Evolutionary conservation across 1,140 invertebrate genomes (phyloP), one percentile per base, ranked within the genome.

Genomic region (Acromyrmex echinatior): DNA sequence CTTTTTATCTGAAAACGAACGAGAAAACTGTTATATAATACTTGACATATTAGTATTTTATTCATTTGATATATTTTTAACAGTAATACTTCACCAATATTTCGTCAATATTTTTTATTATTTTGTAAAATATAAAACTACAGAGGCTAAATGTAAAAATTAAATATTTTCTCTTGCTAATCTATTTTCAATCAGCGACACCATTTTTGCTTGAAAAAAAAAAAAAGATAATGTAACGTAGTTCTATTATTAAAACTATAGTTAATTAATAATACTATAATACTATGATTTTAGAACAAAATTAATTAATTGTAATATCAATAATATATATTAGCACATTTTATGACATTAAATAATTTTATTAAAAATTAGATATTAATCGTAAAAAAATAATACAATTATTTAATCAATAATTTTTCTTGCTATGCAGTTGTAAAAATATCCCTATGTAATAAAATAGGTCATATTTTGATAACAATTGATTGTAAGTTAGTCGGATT

Each of bases 401-500:
- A 21, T 5, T 12, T 7, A 51, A 78, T 1, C 12, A 45, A 56
- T 58, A 16, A n/a, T 16, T 56, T 45, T 35, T 9, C 39, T 39
- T 53, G 28, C 16, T 70, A 39, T 18, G 25, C 18, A 21, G 3
- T n/a, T 49, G 25, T 45, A 6, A 16, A 21, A 25, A 51, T 25
- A 45, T 68, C 53, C 60, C 76, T 56, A 16, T 31, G 21, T 12
- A 31, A 45, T 2, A 53, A 76, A 56, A 76, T 25, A 25, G 35
- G 4, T 56, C 31, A 16, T 49, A 49, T 53, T 35, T 76, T 56
- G 35, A 76, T 53, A 79, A 88, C 45, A 28, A 56, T 60, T 28
- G n/a, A 63, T 9, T 53, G n/a, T 21, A 58, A 88, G 62, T 88
- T 88, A 53, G 70, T 62, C 16, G 18, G n/a, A 21, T 88, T 79